Conservation (phyloP, 1,140 invertebrate genomes). For the Polyergus mexicanus region DNA sequence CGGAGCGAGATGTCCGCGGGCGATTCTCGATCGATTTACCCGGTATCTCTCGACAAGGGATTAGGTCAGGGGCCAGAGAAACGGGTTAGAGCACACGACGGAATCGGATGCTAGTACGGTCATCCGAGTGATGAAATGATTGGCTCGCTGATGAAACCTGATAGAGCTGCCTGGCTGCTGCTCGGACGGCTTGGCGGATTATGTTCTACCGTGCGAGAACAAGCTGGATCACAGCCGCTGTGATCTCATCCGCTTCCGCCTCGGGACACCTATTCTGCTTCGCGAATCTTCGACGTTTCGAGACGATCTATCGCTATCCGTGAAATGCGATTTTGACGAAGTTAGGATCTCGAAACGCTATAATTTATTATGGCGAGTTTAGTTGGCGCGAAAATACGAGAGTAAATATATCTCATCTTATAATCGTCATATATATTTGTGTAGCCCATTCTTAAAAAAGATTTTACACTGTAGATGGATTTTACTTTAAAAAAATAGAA, state of each 20-base stretch:
- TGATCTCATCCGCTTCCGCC: constrained; percentile 78
- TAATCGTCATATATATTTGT: background rate
- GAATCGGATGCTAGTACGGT: constrained; percentile 73
- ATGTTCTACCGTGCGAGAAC: constrained; percentile 73
- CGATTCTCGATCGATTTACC: constrained; percentile 72
- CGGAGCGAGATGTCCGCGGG: constrained; percentile 52
- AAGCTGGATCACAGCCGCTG: constrained; percentile 69
- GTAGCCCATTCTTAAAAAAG: background rate
- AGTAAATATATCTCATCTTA: background rate
- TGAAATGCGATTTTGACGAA: background rate
- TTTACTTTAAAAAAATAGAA: background rate
- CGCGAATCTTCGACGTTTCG: constrained; percentile 1
- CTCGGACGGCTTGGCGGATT: constrained; percentile 65
- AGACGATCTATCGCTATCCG: background rate
- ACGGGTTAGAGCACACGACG: constrained; percentile 73
- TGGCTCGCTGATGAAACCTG: constrained; percentile 83
- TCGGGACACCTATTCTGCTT: constrained; percentile 36
- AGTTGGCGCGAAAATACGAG: background rate
- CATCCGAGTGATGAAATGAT: constrained; percentile 82
- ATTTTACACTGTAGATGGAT: background rate
- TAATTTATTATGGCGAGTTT: constrained; percentile 23
- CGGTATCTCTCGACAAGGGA: constrained; percentile 69
- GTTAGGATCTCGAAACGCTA: background rate
- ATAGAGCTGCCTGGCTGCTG: constrained; percentile 77
- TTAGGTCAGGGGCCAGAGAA: constrained; percentile 82